phyloP scores from a whole-genome alignment of 1,140 invertebrate species.

The Mamestra configurata region DNA sequence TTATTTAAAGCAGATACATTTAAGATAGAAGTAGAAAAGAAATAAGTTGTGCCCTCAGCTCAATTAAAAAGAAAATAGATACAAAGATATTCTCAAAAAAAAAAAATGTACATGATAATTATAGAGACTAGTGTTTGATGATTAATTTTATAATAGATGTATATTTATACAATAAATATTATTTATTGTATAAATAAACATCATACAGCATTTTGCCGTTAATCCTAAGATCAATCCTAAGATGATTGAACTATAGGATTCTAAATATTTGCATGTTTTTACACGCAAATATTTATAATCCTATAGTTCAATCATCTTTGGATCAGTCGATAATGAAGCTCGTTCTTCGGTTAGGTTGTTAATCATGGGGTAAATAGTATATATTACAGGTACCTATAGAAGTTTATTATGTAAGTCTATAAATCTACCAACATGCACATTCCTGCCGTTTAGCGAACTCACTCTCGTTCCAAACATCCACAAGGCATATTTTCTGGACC shows the following conservation, averaged over 20 bases:
- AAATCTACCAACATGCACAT: constrained; percentile 24
- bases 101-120: not conserved
- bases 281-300: not conserved
- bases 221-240: not conserved
- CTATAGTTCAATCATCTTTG: not conserved
- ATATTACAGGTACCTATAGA: too few relatives aligned
- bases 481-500: not conserved
- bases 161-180: too few relatives aligned
- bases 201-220: too few relatives aligned
- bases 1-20: not conserved
- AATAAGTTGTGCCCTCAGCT: not conserved
- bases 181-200: too few relatives aligned
- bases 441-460: not conserved
- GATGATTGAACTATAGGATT: not conserved
- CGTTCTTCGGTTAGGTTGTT: not conserved
- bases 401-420: not conserved
- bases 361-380: too few relatives aligned
- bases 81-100: not conserved
- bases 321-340: not conserved
- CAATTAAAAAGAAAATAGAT: not conserved
- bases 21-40: not conserved
- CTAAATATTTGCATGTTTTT: constrained; percentile 2
- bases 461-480: not conserved
- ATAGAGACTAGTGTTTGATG: not conserved
- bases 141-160: too few relatives aligned